Percentiles rank a stretch among this genome's conserved stretches.
phyloP scores from a whole-genome alignment of 1,140 invertebrate species.

The Araneus ventricosus region DNA sequence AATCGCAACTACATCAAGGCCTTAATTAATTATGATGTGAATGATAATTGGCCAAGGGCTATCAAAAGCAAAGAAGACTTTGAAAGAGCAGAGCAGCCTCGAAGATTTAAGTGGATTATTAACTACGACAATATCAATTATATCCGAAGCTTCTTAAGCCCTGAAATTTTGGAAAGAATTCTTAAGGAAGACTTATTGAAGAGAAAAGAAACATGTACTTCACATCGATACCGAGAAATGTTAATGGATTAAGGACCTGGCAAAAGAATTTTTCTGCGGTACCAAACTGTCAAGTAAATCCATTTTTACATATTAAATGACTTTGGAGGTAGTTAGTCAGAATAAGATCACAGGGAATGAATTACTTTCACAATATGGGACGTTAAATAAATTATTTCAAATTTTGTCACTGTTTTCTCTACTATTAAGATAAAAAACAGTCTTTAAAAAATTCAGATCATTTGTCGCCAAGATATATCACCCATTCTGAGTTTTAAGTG shows the following conservation, averaged over 20 bases:
- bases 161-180: background rate
- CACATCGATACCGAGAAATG: background rate
- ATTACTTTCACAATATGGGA: too few species aligned
- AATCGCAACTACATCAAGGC: background rate
- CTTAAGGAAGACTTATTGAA: background rate
- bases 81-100: background rate
- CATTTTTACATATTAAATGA: background rate
- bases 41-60: background rate
- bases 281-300: background rate
- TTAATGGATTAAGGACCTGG: background rate
- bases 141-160: background rate
- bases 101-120: background rate
- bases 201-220: background rate
- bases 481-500: too few species aligned
- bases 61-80: background rate
- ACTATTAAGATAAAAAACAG: too few species aligned
- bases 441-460: too few species aligned
- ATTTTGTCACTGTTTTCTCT: too few species aligned
- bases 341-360: too few species aligned
- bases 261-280: background rate
- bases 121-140: background rate
- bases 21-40: background rate
- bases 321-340: too few species aligned
- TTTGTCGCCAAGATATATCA: too few species aligned
- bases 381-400: too few species aligned